Percentiles rank a stretch among this genome's conserved stretches.
phyloP scores from a whole-genome alignment of 1,140 invertebrate genomes.

The Cherax quadricarinatus region DNA sequence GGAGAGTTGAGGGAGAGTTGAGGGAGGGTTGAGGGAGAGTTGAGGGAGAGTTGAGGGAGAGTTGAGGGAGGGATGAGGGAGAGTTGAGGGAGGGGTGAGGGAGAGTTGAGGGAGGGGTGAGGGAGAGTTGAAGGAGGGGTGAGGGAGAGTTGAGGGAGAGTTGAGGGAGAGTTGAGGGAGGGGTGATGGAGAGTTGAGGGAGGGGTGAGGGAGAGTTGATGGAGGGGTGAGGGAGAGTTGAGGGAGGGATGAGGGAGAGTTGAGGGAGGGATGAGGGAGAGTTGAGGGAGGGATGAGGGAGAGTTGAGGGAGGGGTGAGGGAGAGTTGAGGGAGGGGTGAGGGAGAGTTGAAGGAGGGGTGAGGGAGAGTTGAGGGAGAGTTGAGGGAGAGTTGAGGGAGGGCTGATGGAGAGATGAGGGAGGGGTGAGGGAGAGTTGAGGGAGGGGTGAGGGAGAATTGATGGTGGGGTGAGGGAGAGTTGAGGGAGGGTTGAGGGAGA shows the following conservation, averaged over 20 bases:
- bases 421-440: too few species aligned
- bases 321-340: not conserved
- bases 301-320: not conserved
- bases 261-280: not conserved
- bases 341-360: not conserved
- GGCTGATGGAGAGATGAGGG: too few species aligned
- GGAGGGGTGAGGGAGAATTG: too few species aligned
- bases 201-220: not conserved
- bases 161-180: too few species aligned
- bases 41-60: not conserved
- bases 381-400: too few species aligned
- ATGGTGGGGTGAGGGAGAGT: too few species aligned
- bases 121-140: too few species aligned
- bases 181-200: too few species aligned
- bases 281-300: not conserved
- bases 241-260: too few species aligned
- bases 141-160: too few species aligned
- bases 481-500: too few species aligned
- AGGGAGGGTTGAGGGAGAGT: not conserved
- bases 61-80: not conserved
- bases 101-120: not conserved
- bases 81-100: not conserved
- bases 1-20: too few species aligned
- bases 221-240: not conserved
- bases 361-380: not conserved